Conservation (phyloP, 2,888 invertebrate genomes). For the Cheilosia vernalis region DNA sequence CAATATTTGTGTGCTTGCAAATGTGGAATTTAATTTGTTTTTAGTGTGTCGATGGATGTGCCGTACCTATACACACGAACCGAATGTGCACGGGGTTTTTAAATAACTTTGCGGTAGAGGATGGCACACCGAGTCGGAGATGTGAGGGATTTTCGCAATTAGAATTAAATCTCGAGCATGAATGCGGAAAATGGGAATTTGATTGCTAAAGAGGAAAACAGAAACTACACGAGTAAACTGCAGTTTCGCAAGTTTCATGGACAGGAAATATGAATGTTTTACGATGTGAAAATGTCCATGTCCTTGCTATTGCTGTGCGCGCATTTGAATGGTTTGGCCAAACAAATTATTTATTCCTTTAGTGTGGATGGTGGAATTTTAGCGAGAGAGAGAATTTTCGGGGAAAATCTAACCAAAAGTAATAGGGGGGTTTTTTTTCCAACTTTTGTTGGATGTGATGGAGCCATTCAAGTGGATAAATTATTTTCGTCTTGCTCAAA, state of each 20-base stretch:
- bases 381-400: background rate
- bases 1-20: slow-evolving; percentile 28
- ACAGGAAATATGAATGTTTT: slow-evolving; percentile 9
- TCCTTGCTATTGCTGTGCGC: background rate
- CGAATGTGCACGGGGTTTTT: slow-evolving; percentile 21
- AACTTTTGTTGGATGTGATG: no score
- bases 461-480: no score
- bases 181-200: slow-evolving; percentile 68
- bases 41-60: slow-evolving; percentile 29
- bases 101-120: slow-evolving; percentile 8
- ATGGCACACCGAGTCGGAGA: background rate
- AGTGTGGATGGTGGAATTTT: background rate
- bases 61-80: background rate
- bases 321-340: slow-evolving; percentile 12
- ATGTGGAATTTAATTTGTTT: slow-evolving; percentile 59
- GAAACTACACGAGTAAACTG: slow-evolving; percentile 1
- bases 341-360: slow-evolving; percentile 16
- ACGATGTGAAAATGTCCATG: slow-evolving; percentile 28
- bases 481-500: no score
- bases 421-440: no score
- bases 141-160: slow-evolving; percentile 49
- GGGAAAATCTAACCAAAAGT: background rate
- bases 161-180: slow-evolving; percentile 62
- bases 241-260: slow-evolving; percentile 3
- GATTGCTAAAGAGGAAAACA: slow-evolving; percentile 34